Base-by-base conservation (phyloP, 37 sponge, comb jelly and placozoan species). In the Aphrocallistes beatrix region DNA sequence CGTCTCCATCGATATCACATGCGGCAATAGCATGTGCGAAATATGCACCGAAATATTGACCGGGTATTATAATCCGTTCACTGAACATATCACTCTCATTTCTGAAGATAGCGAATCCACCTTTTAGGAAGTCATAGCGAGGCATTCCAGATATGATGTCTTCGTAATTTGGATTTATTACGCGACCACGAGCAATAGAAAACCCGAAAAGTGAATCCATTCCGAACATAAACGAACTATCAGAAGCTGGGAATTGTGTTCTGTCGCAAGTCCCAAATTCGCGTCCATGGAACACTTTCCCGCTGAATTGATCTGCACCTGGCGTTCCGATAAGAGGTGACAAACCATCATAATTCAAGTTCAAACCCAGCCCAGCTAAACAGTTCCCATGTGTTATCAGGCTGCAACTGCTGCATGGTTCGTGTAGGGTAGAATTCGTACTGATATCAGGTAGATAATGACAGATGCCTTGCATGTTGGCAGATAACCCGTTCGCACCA, bases 101-200 rank as follows among this genome's bases (percentile, higher is more conserved):
- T 13, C 75, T 21, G 75, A 60, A 60, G 8, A 60, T 60, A 21
- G 75, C 75, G 3, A 60, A 25, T 28, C 75, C 75, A 6, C 75
- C 75, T 25, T 19, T 25, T 60, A 60, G 34, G 75, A 25, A 60
- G n/a, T 60, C n/a, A 60, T 60, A 60, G 3, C 75, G 75, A 60
- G 75, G 75, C 75, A 60, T 60, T 32, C 17, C 34, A 8, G 75
- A 60, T 8, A 60, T 60, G 21, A 60, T 60, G n/a, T 60, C 75
- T 13, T 60, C 75, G n/a, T 19, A 60, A 60, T 60, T 60, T 13
- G 28, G 10, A 28, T 60, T 60, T 19, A 60, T 60, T 28, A 60
- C 32, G 34, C 75, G 75, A 19, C 75, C 75, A 60, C 75, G 75
- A 32, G 75, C n/a, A 60, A 60, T 60, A 60, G 75, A 60, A 60